phyloP scores from a whole-genome alignment of 1,140 invertebrate genomes.

The Megathymus violae region DNA sequence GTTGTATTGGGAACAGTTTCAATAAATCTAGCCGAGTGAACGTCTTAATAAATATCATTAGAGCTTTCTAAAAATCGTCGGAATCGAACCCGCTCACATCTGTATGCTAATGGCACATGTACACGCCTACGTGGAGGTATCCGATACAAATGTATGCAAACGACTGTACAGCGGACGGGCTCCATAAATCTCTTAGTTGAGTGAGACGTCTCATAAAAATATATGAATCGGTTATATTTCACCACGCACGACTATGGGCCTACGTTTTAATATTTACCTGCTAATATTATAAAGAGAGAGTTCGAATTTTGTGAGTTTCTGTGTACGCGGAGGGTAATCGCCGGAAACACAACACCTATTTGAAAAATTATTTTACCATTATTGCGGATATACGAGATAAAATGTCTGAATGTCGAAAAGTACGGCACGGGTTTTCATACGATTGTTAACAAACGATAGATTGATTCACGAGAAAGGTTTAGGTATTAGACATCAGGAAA shows the following conservation, averaged over 20 bases:
- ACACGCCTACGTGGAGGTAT: conserved; percentile 44
- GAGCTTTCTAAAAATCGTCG: conserved; percentile 61
- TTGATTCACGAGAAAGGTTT: too few relatives aligned
- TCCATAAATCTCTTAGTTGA: conserved; percentile 56
- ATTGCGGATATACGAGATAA: too few relatives aligned
- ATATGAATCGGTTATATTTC: conserved; percentile 16
- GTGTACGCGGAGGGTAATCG: too few relatives aligned
- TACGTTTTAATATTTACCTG: too few relatives aligned
- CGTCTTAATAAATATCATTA: conserved; percentile 59
- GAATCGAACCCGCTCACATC: conserved; percentile 55
- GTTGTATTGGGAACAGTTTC: conserved; percentile 25
- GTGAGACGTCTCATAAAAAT: conserved; percentile 49
- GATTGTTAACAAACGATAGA: too few relatives aligned
- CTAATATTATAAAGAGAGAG: too few relatives aligned
- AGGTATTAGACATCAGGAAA: too few relatives aligned
- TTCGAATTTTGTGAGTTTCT: too few relatives aligned
- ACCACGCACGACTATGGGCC: neutral
- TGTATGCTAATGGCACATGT: conserved; percentile 53
- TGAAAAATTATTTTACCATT: too few relatives aligned
- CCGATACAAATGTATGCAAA: conserved; percentile 57
- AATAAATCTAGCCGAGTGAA: conserved; percentile 53
- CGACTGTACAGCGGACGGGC: conserved; percentile 38
- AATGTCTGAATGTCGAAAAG: too few relatives aligned
- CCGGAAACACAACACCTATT: too few relatives aligned
- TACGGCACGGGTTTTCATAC: too few relatives aligned